These are phyloP conservation scores for Turritopsis rubra DNA, from an alignment of 30 jellyfish, hydroid and myxozoan genomes.

Conservation along the genomic window DNA sequence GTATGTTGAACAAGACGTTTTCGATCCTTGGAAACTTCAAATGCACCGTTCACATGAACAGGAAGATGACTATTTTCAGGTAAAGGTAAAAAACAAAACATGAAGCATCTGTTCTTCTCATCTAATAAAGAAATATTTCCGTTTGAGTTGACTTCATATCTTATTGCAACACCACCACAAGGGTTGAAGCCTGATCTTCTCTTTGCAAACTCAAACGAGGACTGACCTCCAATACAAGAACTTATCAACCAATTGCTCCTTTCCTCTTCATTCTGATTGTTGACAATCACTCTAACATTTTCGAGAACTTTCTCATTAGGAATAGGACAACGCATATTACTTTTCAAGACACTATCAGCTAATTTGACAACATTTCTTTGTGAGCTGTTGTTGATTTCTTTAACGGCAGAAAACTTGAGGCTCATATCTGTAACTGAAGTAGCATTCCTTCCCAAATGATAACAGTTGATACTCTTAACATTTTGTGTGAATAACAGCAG, in stretches of 20 bases:
- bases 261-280: not conserved
- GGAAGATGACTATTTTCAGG: constrained; percentile 40
- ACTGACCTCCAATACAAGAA: constrained; percentile 34
- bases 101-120: not conserved
- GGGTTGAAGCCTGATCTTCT: constrained; percentile 16
- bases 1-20: constrained; percentile 17
- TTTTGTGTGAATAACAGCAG: constrained; percentile 59
- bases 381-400: not conserved
- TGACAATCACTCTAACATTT: not conserved
- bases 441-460: constrained; percentile 19
- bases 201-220: constrained; percentile 10
- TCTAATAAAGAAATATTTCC: not conserved
- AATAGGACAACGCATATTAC: not conserved
- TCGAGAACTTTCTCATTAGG: not conserved
- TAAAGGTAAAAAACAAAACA: constrained; percentile 64
- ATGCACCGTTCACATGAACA: constrained; percentile 69
- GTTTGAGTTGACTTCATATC: not conserved
- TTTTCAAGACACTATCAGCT: not conserved
- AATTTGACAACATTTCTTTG: not conserved
- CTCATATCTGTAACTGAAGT: constrained; percentile 19
- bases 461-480: constrained; percentile 29
- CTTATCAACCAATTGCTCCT: constrained; percentile 5
- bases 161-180: constrained; percentile 35
- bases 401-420: constrained; percentile 7
- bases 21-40: constrained; percentile 56